Conservation (phyloP, 2,888 invertebrate genomes). For the Furcula furcula region DNA sequence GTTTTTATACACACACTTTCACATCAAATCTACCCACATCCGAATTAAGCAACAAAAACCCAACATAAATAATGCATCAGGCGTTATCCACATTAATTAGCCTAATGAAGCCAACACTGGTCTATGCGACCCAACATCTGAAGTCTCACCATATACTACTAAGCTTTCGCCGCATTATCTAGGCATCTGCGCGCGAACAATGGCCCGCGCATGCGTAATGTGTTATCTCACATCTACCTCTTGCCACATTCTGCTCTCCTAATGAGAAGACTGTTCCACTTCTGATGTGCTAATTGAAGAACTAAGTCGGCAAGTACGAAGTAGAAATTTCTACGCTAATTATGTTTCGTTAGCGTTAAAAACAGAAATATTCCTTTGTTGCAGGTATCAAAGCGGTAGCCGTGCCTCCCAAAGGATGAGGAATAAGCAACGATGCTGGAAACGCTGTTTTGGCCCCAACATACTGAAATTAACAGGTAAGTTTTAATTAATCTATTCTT, state of each 20-base stretch:
- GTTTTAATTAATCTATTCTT: too few relatives aligned
- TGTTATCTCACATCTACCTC: conserved; percentile 74
- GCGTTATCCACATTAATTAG: neutral
- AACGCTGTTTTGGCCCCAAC: conserved; percentile 62
- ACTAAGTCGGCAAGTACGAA: neutral
- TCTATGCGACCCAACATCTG: conserved; percentile 44
- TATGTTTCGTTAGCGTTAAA: conserved; percentile 32
- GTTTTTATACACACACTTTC: too few relatives aligned
- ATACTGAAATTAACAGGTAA: conserved; percentile 68
- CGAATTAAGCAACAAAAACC: too few relatives aligned
- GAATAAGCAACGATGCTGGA: conserved; percentile 71
- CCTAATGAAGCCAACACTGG: conserved; percentile 10
- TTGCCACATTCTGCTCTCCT: conserved; percentile 74
- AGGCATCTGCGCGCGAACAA: conserved; percentile 65
- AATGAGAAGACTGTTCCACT: conserved; percentile 72
- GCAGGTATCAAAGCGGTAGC: conserved; percentile 49
- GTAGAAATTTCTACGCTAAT: conserved; percentile 51
- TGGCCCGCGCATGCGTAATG: conserved; percentile 76
- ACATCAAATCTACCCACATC: too few relatives aligned
- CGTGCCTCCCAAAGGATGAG: conserved; percentile 74
- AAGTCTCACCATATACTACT: conserved; percentile 50
- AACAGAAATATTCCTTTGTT: conserved; percentile 33
- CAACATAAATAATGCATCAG: neutral
- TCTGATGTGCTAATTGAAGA: conserved; percentile 66
- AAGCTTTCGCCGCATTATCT: conserved; percentile 63